A percentile compares a stretch with the other conserved stretches of the same genome.
Conservation (phyloP, 2,888 invertebrate species). For the Iselma pallidipennis region DNA sequence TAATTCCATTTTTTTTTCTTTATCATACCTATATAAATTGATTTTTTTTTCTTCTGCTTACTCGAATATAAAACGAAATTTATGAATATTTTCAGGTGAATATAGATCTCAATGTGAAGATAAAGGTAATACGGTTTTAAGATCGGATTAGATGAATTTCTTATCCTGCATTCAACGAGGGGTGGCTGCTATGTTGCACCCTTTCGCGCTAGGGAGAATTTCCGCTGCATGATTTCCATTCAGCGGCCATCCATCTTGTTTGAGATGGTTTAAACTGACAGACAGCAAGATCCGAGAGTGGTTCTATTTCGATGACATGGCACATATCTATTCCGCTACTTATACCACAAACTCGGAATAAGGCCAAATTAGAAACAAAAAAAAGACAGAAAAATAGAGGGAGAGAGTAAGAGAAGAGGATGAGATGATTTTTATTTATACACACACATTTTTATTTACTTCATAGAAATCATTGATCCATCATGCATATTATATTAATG, state of each 20-base stretch:
- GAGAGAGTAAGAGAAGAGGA: too few species aligned
- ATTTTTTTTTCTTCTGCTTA: neutral
- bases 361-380: conserved; percentile 21
- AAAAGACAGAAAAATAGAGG: neutral
- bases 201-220: conserved; percentile 47
- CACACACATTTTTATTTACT: neutral
- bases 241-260: conserved; percentile 68
- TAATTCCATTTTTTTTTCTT: neutral
- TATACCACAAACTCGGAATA: conserved; percentile 28
- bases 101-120: neutral
- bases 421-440: too few species aligned
- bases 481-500: too few species aligned
- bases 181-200: conserved; percentile 33
- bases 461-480: neutral
- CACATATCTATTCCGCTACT: conserved; percentile 51
- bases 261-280: conserved; percentile 60
- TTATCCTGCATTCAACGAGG: conserved; percentile 23
- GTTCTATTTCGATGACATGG: conserved; percentile 54
- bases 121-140: conserved; percentile 20
- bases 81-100: conserved; percentile 4
- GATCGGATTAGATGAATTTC: conserved; percentile 30
- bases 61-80: neutral
- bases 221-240: conserved; percentile 64
- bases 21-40: neutral
- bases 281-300: conserved; percentile 56